Conservation (phyloP, 2,797 vertebrate genomes). For the Xerus rutilus region DNA sequence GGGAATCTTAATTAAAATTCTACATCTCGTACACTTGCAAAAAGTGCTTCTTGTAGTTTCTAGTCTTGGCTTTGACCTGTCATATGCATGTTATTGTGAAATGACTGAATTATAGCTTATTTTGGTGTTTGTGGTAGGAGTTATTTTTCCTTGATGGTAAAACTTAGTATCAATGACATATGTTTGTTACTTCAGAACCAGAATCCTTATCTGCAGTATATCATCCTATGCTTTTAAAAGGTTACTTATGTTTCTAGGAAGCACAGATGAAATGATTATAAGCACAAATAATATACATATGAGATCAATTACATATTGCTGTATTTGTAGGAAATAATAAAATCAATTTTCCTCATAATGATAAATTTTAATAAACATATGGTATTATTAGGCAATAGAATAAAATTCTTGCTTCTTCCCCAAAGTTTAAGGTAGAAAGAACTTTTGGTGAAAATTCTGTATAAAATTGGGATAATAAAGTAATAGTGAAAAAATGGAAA, state of each 20-base stretch:
- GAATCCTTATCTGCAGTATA: neutral
- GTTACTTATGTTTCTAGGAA: constrained; percentile 13
- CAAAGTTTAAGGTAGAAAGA: neutral
- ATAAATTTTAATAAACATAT: neutral
- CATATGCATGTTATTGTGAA: neutral
- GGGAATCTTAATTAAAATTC: neutral
- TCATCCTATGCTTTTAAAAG: neutral
- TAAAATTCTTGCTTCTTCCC: neutral
- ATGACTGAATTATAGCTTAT: neutral
- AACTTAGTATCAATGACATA: neutral
- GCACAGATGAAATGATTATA: neutral
- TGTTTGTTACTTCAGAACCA: neutral
- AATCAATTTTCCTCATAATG: neutral
- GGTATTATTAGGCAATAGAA: neutral
- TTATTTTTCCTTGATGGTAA: neutral
- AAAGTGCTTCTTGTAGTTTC: neutral
- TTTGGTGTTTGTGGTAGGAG: constrained; percentile 27
- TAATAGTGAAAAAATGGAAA: neutral
- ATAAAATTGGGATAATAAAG: neutral
- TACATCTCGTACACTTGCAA: neutral
- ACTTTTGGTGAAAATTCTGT: neutral
- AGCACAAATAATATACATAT: neutral
- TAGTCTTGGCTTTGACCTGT: constrained; percentile 10
- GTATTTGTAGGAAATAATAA: neutral
- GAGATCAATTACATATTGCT: neutral